phyloP scores from a whole-genome alignment of 2,113 vertebrate genomes.

The Tiliqua scincoides region DNA sequence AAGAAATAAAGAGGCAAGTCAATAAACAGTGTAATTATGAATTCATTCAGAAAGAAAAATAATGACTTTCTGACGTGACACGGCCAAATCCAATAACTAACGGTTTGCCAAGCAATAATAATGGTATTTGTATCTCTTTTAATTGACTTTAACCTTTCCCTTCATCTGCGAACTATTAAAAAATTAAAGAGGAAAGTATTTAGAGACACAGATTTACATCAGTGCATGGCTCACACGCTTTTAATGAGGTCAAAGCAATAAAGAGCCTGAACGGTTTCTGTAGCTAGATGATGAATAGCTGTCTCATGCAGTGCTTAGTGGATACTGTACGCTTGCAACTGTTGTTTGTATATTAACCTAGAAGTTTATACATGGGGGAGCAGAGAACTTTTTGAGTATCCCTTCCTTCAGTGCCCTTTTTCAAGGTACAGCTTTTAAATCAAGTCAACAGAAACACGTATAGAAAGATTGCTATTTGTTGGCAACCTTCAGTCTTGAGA shows the following conservation, averaged over 20 bases:
- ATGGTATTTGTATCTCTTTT: constrained; percentile 74
- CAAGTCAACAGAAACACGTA: not conserved
- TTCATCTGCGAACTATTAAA: constrained; percentile 74
- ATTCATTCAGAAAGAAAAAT: constrained; percentile 69
- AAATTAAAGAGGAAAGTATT: constrained; percentile 74
- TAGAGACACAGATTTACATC: constrained; percentile 73
- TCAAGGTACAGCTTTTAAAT: not conserved
- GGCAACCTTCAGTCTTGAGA: too few species aligned
- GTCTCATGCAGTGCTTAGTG: constrained; percentile 72
- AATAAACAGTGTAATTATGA: constrained; percentile 67
- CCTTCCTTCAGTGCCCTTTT: not conserved
- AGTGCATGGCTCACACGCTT: constrained; percentile 64
- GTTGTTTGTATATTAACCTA: constrained; percentile 46
- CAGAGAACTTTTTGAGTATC: not conserved
- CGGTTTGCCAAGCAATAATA: constrained; percentile 69
- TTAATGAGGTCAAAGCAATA: constrained; percentile 79
- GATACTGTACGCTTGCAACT: not conserved
- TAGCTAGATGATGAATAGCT: constrained; percentile 83
- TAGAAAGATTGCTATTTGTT: not conserved
- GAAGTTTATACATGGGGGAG: constrained; percentile 1
- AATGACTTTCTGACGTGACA: constrained; percentile 66
- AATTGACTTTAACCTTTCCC: constrained; percentile 77
- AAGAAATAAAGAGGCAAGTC: constrained; percentile 58
- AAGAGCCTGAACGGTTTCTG: constrained; percentile 70
- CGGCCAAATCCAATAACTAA: constrained; percentile 69